Evolutionary conservation across 2,113 vertebrate genomes (phyloP).

Genomic region (Pyxicephalus adspersus): DNA sequence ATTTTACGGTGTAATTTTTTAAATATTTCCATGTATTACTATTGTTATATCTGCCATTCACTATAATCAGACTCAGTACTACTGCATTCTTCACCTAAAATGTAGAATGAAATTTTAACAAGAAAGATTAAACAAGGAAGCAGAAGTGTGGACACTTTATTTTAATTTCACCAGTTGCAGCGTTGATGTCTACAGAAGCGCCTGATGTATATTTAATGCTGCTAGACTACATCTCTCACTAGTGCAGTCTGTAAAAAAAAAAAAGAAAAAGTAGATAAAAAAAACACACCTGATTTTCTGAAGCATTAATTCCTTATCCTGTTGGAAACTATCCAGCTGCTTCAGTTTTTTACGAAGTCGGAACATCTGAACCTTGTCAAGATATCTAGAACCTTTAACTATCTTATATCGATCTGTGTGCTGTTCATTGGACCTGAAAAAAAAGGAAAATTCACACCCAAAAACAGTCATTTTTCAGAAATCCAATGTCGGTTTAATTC

Average conservation of each 20-base stretch:
- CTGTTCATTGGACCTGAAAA: conserved; percentile 56
- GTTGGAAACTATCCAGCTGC: conserved; percentile 66
- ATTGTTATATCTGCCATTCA: not conserved
- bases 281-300: conserved; percentile 73
- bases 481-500: no score
- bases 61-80: not conserved
- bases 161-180: not conserved
- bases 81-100: no score
- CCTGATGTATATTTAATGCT: not conserved
- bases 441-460: not conserved
- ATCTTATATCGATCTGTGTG: rapidly evolving
- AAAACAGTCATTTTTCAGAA: not conserved
- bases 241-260: not conserved
- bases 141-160: not conserved
- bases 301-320: conserved; percentile 71
- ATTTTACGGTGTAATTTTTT: no score
- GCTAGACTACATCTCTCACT: not conserved
- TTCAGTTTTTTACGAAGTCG: conserved; percentile 69
- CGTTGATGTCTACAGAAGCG: not conserved
- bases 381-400: conserved; percentile 38
- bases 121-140: no score
- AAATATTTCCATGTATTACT: no score
- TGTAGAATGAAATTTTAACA: no score
- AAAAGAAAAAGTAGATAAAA: no score
- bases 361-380: conserved; percentile 63